Evolutionary conservation across 2,888 invertebrate species (phyloP).

Genomic region (Nymphalis polychloros): DNA sequence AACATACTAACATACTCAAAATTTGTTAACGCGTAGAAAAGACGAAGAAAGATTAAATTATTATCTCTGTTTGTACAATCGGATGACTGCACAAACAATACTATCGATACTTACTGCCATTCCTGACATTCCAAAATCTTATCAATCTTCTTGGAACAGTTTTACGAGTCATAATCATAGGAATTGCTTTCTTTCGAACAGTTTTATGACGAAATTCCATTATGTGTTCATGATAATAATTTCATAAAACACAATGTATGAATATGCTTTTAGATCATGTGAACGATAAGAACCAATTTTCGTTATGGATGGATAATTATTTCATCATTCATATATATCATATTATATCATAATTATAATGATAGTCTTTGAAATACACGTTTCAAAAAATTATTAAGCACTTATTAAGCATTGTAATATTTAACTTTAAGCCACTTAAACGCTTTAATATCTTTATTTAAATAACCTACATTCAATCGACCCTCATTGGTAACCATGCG

Average conservation of each 20-base stretch:
- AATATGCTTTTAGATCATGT: not conserved
- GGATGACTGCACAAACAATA: constrained; percentile 22
- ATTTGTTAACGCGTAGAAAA: not conserved
- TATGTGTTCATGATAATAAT: not conserved
- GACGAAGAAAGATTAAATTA: not conserved
- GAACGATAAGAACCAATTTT: not conserved
- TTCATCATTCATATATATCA: too few species aligned
- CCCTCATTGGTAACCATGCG: constrained; percentile 66
- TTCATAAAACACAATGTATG: not conserved
- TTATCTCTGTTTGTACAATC: constrained; percentile 28
- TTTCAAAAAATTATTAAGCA: not conserved
- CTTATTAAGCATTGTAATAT: not conserved
- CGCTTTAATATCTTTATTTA: constrained; percentile 29
- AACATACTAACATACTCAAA: too few species aligned
- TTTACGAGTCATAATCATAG: constrained; percentile 12
- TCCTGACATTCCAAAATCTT: constrained; percentile 26
- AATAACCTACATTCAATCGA: constrained; percentile 36
- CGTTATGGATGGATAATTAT: not conserved
- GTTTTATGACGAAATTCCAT: not conserved
- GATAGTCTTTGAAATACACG: not conserved
- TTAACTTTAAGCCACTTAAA: constrained; percentile 11
- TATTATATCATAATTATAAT: not conserved
- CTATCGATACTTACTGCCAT: constrained; percentile 21
- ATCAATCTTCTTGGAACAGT: constrained; percentile 25
- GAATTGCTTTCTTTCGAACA: constrained; percentile 10